Conservation (phyloP, 2,113 vertebrate species). For the Micromys minutus region DNA sequence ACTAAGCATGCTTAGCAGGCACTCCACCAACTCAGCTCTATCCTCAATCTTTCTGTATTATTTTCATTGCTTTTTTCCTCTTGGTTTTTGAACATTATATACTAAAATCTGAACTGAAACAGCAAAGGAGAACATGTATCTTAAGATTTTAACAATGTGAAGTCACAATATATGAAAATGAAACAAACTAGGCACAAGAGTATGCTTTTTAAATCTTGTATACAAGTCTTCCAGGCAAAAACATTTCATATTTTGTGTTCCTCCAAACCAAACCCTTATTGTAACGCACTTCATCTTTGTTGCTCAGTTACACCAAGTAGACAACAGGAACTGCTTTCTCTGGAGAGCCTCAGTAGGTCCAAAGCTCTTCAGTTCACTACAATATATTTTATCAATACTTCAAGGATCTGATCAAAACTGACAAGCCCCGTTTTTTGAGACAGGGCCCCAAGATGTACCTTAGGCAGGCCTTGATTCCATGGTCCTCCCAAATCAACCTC, state of each 20-base stretch:
- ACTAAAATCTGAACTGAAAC: constrained; percentile 4
- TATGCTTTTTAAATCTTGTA: constrained; percentile 5
- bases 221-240: constrained; percentile 46
- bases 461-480: not conserved
- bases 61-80: not conserved
- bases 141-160: constrained; percentile 46
- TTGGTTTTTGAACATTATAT: constrained; percentile 37
- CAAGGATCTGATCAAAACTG: constrained; percentile 6
- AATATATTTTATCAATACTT: not conserved
- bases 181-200: constrained; percentile 36
- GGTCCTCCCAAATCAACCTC: not conserved
- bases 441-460: not conserved
- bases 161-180: constrained; percentile 44
- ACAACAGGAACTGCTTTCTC: not conserved
- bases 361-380: not conserved
- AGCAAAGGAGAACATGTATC: not conserved
- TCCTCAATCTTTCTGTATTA: not conserved
- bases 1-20: not conserved
- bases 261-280: not conserved
- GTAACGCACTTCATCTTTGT: not conserved
- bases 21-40: not conserved
- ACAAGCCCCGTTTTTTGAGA: not conserved
- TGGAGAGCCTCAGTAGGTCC: not conserved
- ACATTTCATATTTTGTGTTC: not conserved
- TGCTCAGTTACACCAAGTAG: not conserved